phyloP scores from a whole-genome alignment of 2,113 vertebrate species.

The Siniperca knerii region DNA sequence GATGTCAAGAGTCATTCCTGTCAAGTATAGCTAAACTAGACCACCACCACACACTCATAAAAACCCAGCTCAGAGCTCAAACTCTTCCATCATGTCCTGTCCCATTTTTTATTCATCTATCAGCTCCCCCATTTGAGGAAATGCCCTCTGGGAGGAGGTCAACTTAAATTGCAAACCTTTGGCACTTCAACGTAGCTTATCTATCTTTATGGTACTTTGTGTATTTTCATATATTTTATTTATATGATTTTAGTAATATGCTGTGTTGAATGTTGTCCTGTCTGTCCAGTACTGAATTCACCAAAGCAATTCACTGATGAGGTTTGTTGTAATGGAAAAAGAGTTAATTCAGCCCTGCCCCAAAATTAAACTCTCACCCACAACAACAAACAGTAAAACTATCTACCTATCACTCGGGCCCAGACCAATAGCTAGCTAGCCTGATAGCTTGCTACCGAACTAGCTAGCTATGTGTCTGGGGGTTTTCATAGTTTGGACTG shows the following conservation, averaged over 20 bases:
- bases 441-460: too few species aligned
- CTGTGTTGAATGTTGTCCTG: too few species aligned
- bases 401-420: too few species aligned
- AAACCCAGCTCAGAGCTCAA: conserved; percentile 1
- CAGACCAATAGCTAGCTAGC: too few species aligned
- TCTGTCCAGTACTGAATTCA: not conserved
- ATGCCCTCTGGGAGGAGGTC: not conserved
- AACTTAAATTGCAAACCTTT: not conserved
- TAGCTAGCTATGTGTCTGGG: too few species aligned
- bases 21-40: not conserved
- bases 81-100: conserved; percentile 44
- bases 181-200: not conserved
- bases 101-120: conserved; percentile 21
- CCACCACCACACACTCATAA: conserved; percentile 7
- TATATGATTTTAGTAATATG: not conserved
- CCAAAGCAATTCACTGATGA: not conserved
- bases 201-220: not conserved
- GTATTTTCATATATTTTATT: not conserved
- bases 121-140: not conserved
- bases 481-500: not conserved
- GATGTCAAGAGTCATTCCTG: not conserved
- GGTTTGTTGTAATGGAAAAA: not conserved
- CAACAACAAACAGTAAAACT: not conserved
- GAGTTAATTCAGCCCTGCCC: not conserved
- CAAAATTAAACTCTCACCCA: not conserved